Conservation (phyloP, 2,113 vertebrate genomes). For the Diadophis punctatus region DNA sequence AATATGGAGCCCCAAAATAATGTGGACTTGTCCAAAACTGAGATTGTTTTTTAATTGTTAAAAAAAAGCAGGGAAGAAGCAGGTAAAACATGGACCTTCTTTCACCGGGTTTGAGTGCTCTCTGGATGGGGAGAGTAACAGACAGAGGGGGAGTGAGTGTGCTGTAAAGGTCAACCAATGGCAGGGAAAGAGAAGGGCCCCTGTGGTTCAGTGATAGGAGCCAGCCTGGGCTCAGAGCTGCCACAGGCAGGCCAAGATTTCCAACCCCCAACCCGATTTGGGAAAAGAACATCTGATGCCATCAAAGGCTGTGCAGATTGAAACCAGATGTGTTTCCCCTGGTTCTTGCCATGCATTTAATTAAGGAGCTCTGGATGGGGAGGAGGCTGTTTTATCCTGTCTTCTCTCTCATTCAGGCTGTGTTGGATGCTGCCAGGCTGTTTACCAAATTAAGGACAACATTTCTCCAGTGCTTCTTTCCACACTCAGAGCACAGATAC, state of each 20-base stretch:
- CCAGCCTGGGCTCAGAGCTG: slow-evolving; percentile 77
- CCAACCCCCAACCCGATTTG: slow-evolving; percentile 79
- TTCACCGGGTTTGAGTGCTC: slow-evolving; percentile 23
- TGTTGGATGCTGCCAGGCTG: background rate
- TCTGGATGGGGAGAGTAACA: background rate
- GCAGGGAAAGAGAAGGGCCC: slow-evolving; percentile 43
- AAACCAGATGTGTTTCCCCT: slow-evolving; percentile 92
- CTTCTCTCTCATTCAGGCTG: slow-evolving; percentile 46
- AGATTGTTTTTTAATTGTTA: background rate
- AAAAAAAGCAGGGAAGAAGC: slow-evolving; percentile 40
- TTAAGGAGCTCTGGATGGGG: slow-evolving; percentile 87
- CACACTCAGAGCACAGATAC: background rate
- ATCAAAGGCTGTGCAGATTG: slow-evolving; percentile 94
- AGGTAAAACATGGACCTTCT: slow-evolving; percentile 47
- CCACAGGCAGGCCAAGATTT: slow-evolving; percentile 85
- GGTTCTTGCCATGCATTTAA: slow-evolving; percentile 96
- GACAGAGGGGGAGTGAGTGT: background rate
- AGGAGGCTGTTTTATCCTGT: slow-evolving; percentile 68
- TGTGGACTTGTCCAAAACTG: background rate
- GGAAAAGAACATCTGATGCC: slow-evolving; percentile 98
- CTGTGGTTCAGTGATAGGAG: slow-evolving; percentile 68
- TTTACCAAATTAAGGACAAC: background rate
- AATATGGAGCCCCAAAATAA: background rate
- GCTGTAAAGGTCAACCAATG: background rate
- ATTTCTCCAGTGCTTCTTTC: background rate